Conservation (phyloP, 1,140 invertebrate genomes). For the Bradysia coprophila region DNA sequence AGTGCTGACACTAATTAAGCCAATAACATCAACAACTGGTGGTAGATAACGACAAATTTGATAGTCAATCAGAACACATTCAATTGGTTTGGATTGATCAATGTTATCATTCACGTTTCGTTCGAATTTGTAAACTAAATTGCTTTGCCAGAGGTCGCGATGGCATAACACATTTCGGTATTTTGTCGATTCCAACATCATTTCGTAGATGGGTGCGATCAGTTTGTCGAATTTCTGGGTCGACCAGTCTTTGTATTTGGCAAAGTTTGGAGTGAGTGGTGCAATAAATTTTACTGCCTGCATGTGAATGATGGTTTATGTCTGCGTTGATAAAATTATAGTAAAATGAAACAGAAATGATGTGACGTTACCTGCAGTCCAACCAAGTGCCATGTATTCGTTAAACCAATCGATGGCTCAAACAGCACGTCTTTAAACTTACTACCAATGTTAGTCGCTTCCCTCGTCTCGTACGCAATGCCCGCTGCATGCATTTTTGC, state of each 20-base stretch:
- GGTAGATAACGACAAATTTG: slow-evolving; percentile 35
- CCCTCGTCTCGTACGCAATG: slow-evolving; percentile 28
- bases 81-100: slow-evolving; percentile 13
- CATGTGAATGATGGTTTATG: no score
- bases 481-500: slow-evolving; percentile 34
- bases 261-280: no score
- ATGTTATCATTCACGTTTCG: slow-evolving; percentile 9
- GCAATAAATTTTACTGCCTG: no score
- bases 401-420: slow-evolving; percentile 11
- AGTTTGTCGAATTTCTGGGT: no score
- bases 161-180: slow-evolving; percentile 36
- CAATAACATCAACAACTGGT: slow-evolving; percentile 28
- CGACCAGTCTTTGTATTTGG: no score
- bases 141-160: slow-evolving; percentile 40
- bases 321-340: no score
- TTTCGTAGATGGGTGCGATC: no score
- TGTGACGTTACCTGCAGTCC: slow-evolving; percentile 17
- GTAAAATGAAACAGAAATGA: no score
- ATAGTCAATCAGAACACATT: slow-evolving; percentile 37
- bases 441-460: slow-evolving; percentile 21
- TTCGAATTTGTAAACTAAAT: slow-evolving; percentile 36
- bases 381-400: not conserved
- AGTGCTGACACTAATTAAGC: slow-evolving; percentile 30
- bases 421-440: slow-evolving; percentile 26
- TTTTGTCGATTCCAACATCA: slow-evolving; percentile 22